Conservation (phyloP, 2,888 invertebrate genomes). For the Biston stratarius region DNA sequence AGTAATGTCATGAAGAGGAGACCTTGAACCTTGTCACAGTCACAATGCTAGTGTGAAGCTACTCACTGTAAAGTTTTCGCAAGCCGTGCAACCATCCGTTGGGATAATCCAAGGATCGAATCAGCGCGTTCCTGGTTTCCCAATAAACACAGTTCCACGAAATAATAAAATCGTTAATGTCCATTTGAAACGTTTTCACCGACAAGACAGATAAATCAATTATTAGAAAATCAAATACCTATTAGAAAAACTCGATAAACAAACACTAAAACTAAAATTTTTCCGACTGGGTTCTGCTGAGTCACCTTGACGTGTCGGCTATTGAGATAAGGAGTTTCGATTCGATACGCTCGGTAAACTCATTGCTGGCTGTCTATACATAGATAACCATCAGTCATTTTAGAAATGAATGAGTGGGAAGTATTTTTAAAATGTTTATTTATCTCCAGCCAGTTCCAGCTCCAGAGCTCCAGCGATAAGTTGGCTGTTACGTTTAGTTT, state of each 20-base stretch:
- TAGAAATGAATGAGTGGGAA: conserved; percentile 43
- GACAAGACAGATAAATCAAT: conserved; percentile 11
- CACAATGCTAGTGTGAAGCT: background rate
- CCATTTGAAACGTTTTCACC: conserved; percentile 47
- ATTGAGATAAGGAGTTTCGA: conserved; percentile 35
- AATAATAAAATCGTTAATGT: conserved; percentile 42
- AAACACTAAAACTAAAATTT: conserved; percentile 22
- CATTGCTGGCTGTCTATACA: conserved; percentile 27
- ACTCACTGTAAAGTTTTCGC: conserved; percentile 59
- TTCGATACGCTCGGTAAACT: conserved; percentile 35
- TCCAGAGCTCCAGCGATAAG: conserved; percentile 7
- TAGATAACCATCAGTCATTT: conserved; percentile 23
- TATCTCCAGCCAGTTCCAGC: conserved; percentile 38
- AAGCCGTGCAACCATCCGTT: conserved; percentile 66
- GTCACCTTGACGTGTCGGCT: conserved; percentile 19
- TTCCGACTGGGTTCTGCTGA: conserved; percentile 8
- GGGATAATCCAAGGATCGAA: conserved; percentile 71
- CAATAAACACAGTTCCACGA: conserved; percentile 62
- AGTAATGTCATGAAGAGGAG: conserved; percentile 4
- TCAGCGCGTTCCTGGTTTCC: conserved; percentile 64
- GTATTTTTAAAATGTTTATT: conserved; percentile 63
- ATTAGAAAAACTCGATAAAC: conserved; percentile 1
- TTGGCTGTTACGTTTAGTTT: background rate
- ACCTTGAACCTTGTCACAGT: background rate
- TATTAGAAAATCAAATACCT: too few relatives aligned